These are phyloP conservation scores for Uropetala carovei DNA, from an alignment of 2,888 invertebrate genomes.

Conservation along the genomic window DNA sequence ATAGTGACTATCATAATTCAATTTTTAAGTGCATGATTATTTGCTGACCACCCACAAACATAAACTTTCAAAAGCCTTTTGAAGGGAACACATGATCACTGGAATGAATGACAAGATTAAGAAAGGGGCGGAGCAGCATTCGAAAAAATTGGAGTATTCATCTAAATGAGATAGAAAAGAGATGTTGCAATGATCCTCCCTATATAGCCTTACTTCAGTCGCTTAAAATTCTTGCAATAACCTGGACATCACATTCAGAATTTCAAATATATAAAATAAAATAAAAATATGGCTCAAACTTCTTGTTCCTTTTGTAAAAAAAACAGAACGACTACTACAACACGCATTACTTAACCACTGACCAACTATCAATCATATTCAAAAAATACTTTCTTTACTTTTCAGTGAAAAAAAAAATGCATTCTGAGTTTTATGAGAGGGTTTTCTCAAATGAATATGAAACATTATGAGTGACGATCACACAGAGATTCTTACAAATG, in stretches of 20 bases:
- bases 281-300: neutral
- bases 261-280: neutral
- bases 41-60: neutral
- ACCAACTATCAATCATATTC: conserved; percentile 28
- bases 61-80: conserved; percentile 4
- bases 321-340: neutral
- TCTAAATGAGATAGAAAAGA: neutral
- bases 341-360: neutral
- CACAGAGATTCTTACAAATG: conserved; percentile 26
- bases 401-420: neutral
- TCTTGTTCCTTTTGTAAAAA: neutral
- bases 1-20: conserved; percentile 45
- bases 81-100: neutral
- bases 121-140: neutral
- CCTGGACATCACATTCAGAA: neutral
- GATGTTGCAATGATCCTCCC: neutral
- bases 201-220: neutral
- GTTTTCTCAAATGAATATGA: conserved; percentile 15
- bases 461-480: conserved; percentile 25
- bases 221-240: neutral
- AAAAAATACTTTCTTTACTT: conserved; percentile 45
- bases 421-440: neutral
- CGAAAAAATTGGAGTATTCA: neutral
- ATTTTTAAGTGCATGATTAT: conserved; percentile 29
- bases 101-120: conserved; percentile 52